phyloP scores from a whole-genome alignment of 2,888 invertebrate genomes.

The Lydus trimaculatus region DNA sequence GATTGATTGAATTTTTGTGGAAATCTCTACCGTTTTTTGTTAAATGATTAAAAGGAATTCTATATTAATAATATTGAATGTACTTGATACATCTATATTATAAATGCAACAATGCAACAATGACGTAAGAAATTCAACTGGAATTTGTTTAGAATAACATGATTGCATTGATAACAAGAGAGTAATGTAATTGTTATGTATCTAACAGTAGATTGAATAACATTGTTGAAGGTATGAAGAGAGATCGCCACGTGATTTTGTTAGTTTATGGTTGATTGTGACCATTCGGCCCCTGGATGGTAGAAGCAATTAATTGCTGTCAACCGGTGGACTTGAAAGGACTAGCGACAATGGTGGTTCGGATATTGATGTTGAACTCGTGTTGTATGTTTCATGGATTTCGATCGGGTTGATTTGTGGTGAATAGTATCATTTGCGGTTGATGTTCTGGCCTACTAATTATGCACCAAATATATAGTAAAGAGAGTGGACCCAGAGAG shows the following conservation, averaged over 20 bases:
- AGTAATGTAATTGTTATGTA: background rate
- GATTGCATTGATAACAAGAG: background rate
- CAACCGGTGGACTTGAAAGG: conserved; percentile 9
- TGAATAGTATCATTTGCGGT: conserved; percentile 28
- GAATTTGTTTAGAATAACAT: background rate
- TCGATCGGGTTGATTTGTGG: conserved; percentile 29
- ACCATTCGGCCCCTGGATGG: background rate
- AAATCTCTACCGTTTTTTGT: background rate
- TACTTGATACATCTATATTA: background rate
- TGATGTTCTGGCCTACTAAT: conserved; percentile 21
- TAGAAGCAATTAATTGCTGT: conserved; percentile 7
- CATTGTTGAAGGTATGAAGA: background rate
- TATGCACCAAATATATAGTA: conserved; percentile 15
- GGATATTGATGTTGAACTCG: conserved; percentile 9
- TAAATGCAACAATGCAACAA: background rate
- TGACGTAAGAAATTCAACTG: background rate
- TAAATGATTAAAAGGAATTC: background rate
- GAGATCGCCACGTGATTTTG: conserved; percentile 1
- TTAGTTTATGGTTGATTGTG: conserved; percentile 8
- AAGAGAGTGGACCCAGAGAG: background rate
- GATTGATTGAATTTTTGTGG: background rate
- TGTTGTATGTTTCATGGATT: conserved; percentile 18
- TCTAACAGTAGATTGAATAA: background rate
- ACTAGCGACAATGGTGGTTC: conserved; percentile 1
- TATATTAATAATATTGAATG: background rate